phyloP scores from a whole-genome alignment of 2,888 invertebrate species.

The Polymixis lichenea region DNA sequence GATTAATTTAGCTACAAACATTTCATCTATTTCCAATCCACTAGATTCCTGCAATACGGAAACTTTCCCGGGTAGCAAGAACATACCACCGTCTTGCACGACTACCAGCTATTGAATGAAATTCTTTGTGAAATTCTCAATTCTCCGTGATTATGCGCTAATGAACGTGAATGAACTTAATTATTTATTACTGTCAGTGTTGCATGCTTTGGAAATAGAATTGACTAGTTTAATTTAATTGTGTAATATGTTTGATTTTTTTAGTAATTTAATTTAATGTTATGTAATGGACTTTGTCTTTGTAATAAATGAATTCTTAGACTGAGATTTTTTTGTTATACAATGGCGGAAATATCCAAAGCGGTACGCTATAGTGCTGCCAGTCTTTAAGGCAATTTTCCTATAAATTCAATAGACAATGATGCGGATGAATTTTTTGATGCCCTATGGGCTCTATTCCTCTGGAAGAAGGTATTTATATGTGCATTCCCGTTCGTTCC shows the following conservation, averaged over 20 bases:
- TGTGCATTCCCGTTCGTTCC: no score
- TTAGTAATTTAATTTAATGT: no score
- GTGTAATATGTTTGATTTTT: no score
- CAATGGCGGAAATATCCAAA: no score
- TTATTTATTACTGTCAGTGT: background rate
- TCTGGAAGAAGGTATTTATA: no score
- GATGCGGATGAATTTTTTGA: no score
- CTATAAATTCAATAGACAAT: background rate
- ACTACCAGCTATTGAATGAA: conserved; percentile 6
- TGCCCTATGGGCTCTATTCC: no score
- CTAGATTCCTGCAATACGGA: background rate
- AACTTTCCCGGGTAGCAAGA: background rate
- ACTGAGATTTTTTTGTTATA: background rate
- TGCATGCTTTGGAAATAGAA: conserved; percentile 1
- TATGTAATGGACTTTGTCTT: no score
- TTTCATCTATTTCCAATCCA: background rate
- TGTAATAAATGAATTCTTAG: background rate
- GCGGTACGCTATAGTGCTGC: no score
- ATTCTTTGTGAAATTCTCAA: conserved; percentile 10
- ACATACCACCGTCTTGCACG: background rate
- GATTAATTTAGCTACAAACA: background rate
- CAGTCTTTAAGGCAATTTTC: background rate
- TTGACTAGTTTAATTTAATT: background rate
- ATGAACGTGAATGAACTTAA: background rate
- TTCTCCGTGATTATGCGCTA: conserved; percentile 2